phyloP scores from a whole-genome alignment of 2,888 invertebrate species.

The Stenodema calcarata region DNA sequence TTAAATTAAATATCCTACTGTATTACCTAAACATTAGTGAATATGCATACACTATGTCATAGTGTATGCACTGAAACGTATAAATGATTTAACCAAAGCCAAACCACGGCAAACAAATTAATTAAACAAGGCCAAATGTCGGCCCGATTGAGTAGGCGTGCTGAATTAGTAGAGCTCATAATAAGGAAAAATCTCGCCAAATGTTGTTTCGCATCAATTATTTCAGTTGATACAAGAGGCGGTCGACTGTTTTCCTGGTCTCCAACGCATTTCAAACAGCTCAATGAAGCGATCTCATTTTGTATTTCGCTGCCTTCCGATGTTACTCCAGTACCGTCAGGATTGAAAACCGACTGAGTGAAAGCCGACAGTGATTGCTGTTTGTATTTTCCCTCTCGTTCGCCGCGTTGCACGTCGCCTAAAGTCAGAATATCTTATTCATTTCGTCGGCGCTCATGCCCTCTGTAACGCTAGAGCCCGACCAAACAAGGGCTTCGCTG shows the following conservation, averaged over 20 bases:
- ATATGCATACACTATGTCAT: no score
- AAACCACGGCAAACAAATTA: no score
- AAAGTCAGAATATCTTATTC: neutral
- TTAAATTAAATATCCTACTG: no score
- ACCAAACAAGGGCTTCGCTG: neutral
- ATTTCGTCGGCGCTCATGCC: neutral
- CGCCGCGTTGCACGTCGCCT: neutral
- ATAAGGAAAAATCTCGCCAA: no score
- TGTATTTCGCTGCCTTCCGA: neutral
- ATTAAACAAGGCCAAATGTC: no score
- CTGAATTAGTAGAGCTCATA: no score
- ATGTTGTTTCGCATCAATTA: neutral
- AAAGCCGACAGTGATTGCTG: neutral
- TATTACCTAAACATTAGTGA: no score
- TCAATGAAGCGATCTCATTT: neutral
- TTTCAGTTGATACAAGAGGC: neutral
- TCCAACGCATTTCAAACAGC: neutral
- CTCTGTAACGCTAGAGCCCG: neutral
- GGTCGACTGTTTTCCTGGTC: neutral
- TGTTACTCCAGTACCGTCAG: neutral
- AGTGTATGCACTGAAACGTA: no score
- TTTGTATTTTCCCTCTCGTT: neutral
- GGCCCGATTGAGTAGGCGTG: no score
- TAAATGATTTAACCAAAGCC: no score
- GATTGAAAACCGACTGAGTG: neutral